phyloP scores from a whole-genome alignment of 2,113 vertebrate genomes.

The Bostrychus sinensis region DNA sequence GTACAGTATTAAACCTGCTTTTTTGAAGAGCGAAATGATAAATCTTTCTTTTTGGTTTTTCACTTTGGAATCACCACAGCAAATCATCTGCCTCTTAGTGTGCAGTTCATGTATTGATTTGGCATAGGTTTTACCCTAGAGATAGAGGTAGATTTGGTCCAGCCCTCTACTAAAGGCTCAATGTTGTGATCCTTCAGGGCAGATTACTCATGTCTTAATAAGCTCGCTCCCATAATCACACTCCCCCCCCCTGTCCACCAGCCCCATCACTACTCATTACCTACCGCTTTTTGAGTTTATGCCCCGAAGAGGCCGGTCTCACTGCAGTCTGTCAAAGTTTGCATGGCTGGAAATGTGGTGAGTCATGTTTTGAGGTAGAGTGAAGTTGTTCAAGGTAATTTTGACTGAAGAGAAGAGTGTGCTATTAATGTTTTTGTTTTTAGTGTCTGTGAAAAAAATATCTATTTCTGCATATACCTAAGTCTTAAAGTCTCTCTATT shows the following conservation, averaged over 20 bases:
- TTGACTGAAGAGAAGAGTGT: neutral
- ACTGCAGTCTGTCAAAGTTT: constrained; percentile 45
- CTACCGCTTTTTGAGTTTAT: constrained; percentile 17
- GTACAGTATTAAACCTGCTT: no score
- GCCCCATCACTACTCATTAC: constrained; percentile 46
- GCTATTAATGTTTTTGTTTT: neutral
- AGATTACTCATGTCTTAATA: constrained; percentile 48
- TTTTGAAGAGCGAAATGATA: no score
- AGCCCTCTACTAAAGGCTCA: constrained; percentile 38
- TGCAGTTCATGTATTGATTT: no score
- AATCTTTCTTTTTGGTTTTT: no score
- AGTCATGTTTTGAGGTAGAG: neutral
- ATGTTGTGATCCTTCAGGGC: constrained; percentile 40
- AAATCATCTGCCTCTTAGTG: no score
- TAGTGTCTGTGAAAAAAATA: neutral
- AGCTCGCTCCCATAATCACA: constrained; percentile 29
- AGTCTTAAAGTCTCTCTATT: no score
- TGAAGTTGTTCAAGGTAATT: constrained; percentile 6
- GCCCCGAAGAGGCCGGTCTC: constrained; percentile 34
- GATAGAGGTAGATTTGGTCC: neutral
- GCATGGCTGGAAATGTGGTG: constrained; percentile 13
- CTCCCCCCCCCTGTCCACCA: neutral
- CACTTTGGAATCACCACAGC: no score
- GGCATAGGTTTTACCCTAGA: no score
- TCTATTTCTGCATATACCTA: no score